Evolutionary conservation across 2,888 invertebrate species (phyloP), one percentile per base, ranked within the genome.

Genomic region (Camponotus fellah): DNA sequence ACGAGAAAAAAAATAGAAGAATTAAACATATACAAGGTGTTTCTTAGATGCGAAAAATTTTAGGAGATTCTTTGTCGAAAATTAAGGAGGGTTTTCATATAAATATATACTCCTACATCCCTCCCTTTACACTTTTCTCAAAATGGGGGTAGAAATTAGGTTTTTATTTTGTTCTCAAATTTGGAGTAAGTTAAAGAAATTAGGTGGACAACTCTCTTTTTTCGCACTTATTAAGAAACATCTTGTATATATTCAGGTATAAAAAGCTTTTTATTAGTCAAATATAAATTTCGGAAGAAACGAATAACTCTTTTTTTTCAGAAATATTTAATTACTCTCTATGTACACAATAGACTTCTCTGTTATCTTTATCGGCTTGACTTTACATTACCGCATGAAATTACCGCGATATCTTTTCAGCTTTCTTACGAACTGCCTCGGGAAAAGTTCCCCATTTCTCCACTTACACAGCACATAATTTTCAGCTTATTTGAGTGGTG

Each of bases 381-480:
- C n/a, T 71, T 71, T 71, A 71, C 26, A 46, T 79, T 60, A 53
- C 49, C 34, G 71, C 71, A 60, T 69, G 34, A 79, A 79, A 69
- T 79, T 69, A 58, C 58, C 65, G 71, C 66, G 66, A 81, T 49
- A 77, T 53, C 74, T 86, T 75, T 83, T 81, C 83, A 85, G 75
- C 58, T 71, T 68, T 53, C 46, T 79, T 49, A 10, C 14, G 49
- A 74, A 21, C n/a, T 43, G 43, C 4, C 43, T 32, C 32, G 6
- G 32, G 64, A 12, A 32, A 46, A 56, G 9, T 68, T 34, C 21
- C 77, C 84, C 74, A 60, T 89, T 26, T 84, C 49, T 53, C 79
- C 58, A 85, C 80, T 85, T 85, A 77, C 87, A 80, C 64, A 66
- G 53, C 89, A 81, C 84, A 89, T 87, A 87, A 87, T 89, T 89